A percentile compares a stretch with the other conserved stretches of the same genome.
These are phyloP conservation scores for Meriones psammophilus DNA, from an alignment of 2,797 vertebrate species.

Conservation along the genomic window DNA sequence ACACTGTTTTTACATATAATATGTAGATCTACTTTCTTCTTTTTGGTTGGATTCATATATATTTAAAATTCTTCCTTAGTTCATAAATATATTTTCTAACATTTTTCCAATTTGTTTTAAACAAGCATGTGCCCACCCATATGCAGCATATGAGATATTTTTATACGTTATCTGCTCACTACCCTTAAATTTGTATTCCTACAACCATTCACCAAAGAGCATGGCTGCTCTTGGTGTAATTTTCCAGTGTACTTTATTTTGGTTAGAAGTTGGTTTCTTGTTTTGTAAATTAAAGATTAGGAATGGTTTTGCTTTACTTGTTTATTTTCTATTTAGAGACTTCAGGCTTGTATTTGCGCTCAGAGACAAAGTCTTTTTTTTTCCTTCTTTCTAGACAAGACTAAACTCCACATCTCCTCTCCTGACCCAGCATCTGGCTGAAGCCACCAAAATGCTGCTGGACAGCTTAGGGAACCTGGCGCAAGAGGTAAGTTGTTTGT, in stretches of 20 bases:
- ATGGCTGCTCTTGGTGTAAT: not conserved
- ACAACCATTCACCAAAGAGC: not conserved
- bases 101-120: conserved; percentile 14
- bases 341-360: conserved; percentile 60
- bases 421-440: conserved; percentile 87
- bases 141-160: not conserved
- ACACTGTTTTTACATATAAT: conserved; percentile 2
- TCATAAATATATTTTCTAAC: not conserved
- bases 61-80: conserved; percentile 3
- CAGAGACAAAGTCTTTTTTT: conserved; percentile 35
- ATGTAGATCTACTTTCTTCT: not conserved
- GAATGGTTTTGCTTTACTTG: conserved; percentile 70
- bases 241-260: not conserved
- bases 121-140: not conserved
- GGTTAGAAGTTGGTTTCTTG: conserved; percentile 23
- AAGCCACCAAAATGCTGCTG: conserved; percentile 91
- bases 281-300: conserved; percentile 59
- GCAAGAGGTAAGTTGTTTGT: conserved; percentile 91
- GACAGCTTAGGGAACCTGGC: conserved; percentile 92
- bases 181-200: conserved; percentile 10
- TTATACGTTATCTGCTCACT: not conserved
- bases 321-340: conserved; percentile 64
- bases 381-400: conserved; percentile 88
- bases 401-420: conserved; percentile 89
- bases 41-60: not conserved